These are phyloP conservation scores for Cynocephalus volans DNA, from an alignment of 2,113 vertebrate genomes.

Conservation along the genomic window DNA sequence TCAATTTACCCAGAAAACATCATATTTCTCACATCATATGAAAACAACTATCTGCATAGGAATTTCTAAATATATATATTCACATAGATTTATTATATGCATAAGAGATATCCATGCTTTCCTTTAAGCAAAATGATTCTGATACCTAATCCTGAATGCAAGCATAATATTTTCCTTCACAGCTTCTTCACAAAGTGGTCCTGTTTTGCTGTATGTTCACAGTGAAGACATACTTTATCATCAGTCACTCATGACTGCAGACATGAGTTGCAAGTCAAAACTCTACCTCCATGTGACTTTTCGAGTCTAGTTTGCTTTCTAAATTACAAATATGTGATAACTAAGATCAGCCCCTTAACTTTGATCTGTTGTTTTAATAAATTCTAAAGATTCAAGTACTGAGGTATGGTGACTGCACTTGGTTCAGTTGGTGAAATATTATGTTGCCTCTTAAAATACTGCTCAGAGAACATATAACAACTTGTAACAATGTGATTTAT, in stretches of 20 bases:
- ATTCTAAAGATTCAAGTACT: neutral
- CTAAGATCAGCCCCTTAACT: neutral
- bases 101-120: neutral
- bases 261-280: neutral
- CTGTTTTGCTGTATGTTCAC: neutral
- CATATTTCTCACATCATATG: neutral
- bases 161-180: neutral
- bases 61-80: neutral
- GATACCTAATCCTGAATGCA: neutral
- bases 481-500: neutral
- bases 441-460: neutral
- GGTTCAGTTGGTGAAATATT: neutral
- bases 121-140: constrained; percentile 5
- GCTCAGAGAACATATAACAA: neutral
- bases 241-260: neutral
- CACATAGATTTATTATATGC: neutral
- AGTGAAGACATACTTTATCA: neutral
- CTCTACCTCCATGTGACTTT: neutral
- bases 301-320: neutral
- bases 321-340: neutral
- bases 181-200: neutral
- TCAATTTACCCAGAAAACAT: neutral
- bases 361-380: neutral
- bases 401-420: neutral
- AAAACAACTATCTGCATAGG: neutral